Evolutionary conservation across 2,888 invertebrate species (phyloP), one percentile per base, ranked within the genome.

Genomic region (Cephus pygmeus): DNA sequence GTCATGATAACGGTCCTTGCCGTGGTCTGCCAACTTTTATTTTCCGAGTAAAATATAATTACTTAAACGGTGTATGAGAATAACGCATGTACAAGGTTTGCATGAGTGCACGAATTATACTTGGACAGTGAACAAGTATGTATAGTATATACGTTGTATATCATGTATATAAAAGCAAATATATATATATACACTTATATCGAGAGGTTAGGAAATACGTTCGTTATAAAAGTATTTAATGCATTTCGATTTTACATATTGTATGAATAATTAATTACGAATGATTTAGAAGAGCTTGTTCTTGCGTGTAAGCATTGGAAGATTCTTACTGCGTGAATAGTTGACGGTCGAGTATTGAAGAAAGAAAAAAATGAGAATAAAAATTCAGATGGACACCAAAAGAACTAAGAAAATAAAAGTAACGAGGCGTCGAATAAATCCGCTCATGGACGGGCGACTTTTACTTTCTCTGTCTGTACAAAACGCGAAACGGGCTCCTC

Each of bases 381-480:
- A 56, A 9, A 56, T 9, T 2, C 23, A 23, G 23, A 9, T 56
- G 15, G 23, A 23, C 56, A 23, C 9, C 23, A 56, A 56, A 56
- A 56, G 23, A 56, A 56, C 9, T 23, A 56, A 23, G 56, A 56
- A 56, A 56, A 56, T 56, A 56, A 56, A 56, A 23, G 23, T 56
- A 56, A 56, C 56, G 23, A 56, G 56, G 56, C 56, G 56, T 56
- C 56, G 81, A 86, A 85, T 83, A 85, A 85, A 83, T 83, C 81
- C 69, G 81, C 82, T 36, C 68, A 73, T 79, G 82, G 83, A 83
- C 85, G 83, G 82, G 76, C 84, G 82, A 83, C 88, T 87, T 87
- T 88, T 87, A 89, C 89, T 89, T 89, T 88, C 88, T 87, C 87
- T 86, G 85, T 84, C 81, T 76, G 77, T 79, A 73, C 69, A 79